Percentiles rank a stretch among this genome's conserved stretches.
Conservation (phyloP, 2,113 vertebrate genomes). For the Corythaeola cristata region DNA sequence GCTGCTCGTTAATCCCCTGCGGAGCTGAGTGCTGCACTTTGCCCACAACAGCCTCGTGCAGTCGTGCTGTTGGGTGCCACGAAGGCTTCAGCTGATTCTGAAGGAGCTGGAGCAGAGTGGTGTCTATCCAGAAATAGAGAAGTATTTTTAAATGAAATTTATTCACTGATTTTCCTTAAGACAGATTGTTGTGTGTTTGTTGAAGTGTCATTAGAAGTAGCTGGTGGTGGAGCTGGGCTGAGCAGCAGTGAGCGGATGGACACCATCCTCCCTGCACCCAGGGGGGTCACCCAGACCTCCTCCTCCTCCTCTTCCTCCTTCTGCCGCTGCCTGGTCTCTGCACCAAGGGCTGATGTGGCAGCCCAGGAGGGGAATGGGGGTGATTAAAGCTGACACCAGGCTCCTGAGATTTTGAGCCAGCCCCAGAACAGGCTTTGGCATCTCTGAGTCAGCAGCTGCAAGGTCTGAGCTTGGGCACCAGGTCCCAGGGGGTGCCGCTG, state of each 20-base stretch:
- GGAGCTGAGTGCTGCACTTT: neutral
- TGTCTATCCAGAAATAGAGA: conserved; percentile 38
- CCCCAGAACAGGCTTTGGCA: neutral
- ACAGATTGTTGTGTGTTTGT: conserved; percentile 35
- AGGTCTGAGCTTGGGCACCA: accelerated
- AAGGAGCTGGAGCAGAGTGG: conserved; percentile 3
- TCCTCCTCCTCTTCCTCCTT: neutral
- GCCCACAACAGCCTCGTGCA: neutral
- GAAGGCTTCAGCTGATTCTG: conserved; percentile 2
- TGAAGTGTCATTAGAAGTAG: conserved; percentile 2
- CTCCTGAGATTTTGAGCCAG: neutral
- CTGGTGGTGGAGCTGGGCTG: neutral
- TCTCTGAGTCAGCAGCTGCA: neutral
- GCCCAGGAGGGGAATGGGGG: too few species aligned
- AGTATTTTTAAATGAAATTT: conserved; percentile 46
- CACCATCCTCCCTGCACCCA: neutral
- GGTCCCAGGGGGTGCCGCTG: neutral
- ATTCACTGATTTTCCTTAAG: neutral
- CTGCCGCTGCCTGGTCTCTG: neutral
- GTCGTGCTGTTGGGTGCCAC: neutral
- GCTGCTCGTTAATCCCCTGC: neutral
- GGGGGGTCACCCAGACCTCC: neutral
- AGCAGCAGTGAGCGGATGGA: neutral
- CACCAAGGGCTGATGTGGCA: accelerated
- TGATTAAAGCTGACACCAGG: neutral